Conservation (phyloP, 2,888 invertebrate species). For the Liposcelis brunnea region DNA sequence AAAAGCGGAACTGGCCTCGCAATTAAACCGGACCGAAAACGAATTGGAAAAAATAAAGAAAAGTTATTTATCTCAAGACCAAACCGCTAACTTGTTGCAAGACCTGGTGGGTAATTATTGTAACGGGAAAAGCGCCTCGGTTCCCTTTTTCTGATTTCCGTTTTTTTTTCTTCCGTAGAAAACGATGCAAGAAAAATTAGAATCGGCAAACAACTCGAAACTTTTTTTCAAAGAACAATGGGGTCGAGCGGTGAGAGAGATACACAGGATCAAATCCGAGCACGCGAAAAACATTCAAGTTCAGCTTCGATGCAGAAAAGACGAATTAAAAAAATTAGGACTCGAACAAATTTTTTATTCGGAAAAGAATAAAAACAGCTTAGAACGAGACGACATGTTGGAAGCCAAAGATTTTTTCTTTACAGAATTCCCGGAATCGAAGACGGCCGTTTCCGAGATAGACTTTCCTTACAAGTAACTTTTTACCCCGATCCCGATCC, state of each 20-base stretch:
- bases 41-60: constrained; percentile 31
- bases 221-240: constrained; percentile 61
- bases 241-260: constrained; percentile 47
- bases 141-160: not conserved
- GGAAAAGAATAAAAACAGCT: no score
- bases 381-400: no score
- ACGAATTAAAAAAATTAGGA: constrained; percentile 4
- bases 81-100: constrained; percentile 44
- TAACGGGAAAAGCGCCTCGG: not conserved
- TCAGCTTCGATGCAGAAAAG: constrained; percentile 2
- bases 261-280: constrained; percentile 28
- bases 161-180: constrained; percentile 24
- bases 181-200: constrained; percentile 43
- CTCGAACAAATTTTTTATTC: not conserved
- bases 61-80: constrained; percentile 43
- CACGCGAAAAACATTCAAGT: constrained; percentile 1
- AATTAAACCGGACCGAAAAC: not conserved
- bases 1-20: not conserved
- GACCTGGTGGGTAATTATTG: constrained; percentile 35
- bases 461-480: no score
- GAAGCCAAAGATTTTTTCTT: no score
- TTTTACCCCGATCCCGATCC: no score
- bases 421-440: no score
- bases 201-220: constrained; percentile 45
- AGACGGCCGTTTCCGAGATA: no score